Evolutionary conservation across 2,888 invertebrate species (phyloP).

Genomic region (Thera britannica): DNA sequence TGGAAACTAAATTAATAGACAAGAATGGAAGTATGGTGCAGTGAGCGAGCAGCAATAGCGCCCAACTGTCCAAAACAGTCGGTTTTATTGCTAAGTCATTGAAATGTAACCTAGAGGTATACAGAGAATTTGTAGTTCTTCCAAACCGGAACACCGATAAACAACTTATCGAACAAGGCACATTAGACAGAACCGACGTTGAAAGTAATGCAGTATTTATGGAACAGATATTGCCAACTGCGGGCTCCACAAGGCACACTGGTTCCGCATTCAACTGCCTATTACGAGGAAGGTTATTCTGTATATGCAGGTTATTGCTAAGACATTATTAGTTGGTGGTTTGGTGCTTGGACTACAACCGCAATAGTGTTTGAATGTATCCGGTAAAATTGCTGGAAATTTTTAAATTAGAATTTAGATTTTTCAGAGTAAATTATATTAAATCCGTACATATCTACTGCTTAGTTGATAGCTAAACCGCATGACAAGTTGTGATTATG

Average conservation of each 20-base stretch:
- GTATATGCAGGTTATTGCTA: slow-evolving; percentile 25
- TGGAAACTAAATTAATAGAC: neutral
- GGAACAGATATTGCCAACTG: slow-evolving; percentile 19
- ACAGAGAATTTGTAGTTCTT: neutral
- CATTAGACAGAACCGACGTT: slow-evolving; percentile 16
- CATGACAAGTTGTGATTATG: neutral
- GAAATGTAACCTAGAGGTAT: neutral
- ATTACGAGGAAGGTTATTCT: slow-evolving; percentile 22
- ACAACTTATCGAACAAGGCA: slow-evolving; percentile 17
- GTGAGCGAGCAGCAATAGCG: neutral
- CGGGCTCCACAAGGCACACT: slow-evolving; percentile 14
- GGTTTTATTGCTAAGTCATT: neutral
- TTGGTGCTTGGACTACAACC: neutral
- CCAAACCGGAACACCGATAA: slow-evolving; percentile 13
- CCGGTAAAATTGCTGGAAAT: neutral
- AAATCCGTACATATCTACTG: no score
- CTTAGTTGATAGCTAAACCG: no score
- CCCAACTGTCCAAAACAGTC: neutral
- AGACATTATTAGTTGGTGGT: slow-evolving; percentile 12
- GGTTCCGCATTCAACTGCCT: slow-evolving; percentile 24
- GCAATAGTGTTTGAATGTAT: slow-evolving; percentile 2
- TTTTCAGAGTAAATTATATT: no score
- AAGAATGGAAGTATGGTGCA: neutral
- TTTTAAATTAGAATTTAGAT: no score
- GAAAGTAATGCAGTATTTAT: slow-evolving; percentile 24